These are phyloP conservation scores for Drosophila rellima DNA, from an alignment of 2,888 invertebrate genomes.

Conservation along the genomic window DNA sequence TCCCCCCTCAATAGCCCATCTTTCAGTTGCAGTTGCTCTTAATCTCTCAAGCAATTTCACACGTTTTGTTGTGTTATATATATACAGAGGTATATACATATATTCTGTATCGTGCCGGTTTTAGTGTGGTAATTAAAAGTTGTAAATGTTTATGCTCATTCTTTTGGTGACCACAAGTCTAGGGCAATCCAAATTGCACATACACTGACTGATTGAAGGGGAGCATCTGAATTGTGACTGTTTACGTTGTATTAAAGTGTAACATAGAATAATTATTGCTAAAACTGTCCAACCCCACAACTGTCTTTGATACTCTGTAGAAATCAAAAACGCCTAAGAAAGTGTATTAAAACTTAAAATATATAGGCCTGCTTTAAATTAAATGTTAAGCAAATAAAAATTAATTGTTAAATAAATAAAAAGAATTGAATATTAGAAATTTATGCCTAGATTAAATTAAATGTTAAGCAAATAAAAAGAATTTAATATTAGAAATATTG, in stretches of 20 bases:
- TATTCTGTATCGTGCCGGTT: conserved; percentile 45
- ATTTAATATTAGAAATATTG: too few species aligned
- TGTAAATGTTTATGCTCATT: conserved; percentile 76
- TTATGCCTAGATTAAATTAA: too few species aligned
- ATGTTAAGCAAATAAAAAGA: too few species aligned
- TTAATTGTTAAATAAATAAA: too few species aligned
- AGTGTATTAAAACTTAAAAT: neutral
- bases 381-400: neutral
- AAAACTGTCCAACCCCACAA: neutral
- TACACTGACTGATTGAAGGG: conserved; percentile 4
- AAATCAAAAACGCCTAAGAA: neutral
- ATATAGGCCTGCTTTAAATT: neutral
- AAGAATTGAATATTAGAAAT: too few species aligned
- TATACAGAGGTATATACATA: neutral
- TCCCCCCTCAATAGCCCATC: conserved; percentile 9
- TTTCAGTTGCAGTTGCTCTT: conserved; percentile 54
- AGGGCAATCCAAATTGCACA: conserved; percentile 36
- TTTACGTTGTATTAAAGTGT: conserved; percentile 11
- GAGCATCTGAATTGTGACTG: conserved; percentile 1
- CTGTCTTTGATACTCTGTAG: neutral
- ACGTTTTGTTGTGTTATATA: conserved; percentile 50
- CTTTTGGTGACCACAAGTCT: conserved; percentile 70
- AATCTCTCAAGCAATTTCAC: conserved; percentile 65
- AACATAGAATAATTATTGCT: conserved; percentile 1
- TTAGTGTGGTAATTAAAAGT: conserved; percentile 78